Percentiles rank a stretch among this genome's conserved stretches.
Evolutionary conservation across 2,113 vertebrate genomes (phyloP).

Genomic region (Aegithalos caudatus): DNA sequence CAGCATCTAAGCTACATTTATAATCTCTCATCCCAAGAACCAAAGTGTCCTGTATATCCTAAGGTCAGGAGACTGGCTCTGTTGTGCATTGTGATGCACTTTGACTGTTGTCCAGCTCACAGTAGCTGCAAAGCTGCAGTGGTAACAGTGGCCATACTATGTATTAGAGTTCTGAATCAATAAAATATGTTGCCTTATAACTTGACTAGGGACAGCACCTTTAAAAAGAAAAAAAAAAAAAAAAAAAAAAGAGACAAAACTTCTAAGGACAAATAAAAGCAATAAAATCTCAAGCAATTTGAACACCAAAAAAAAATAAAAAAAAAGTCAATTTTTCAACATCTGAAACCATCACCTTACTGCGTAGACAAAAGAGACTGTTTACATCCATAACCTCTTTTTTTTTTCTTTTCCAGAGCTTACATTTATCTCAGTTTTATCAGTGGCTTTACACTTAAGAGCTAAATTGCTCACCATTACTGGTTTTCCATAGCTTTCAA

Average conservation of each 20-base stretch:
- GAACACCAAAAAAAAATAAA: slow-evolving; percentile 60
- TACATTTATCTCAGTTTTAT: slow-evolving; percentile 43
- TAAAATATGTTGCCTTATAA: slow-evolving; percentile 70
- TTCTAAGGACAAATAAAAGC: slow-evolving; percentile 60
- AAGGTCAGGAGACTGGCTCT: slow-evolving; percentile 65
- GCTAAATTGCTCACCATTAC: slow-evolving; percentile 61
- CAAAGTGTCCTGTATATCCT: slow-evolving; percentile 72
- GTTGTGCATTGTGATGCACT: slow-evolving; percentile 71
- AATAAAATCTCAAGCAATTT: slow-evolving; percentile 62
- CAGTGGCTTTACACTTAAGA: slow-evolving; percentile 55
- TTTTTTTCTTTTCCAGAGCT: slow-evolving; percentile 17
- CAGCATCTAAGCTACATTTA: slow-evolving; percentile 58
- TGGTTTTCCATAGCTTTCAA: slow-evolving; percentile 66
- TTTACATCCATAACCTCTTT: slow-evolving; percentile 23
- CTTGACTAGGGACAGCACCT: slow-evolving; percentile 70
- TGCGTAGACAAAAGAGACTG: slow-evolving; percentile 27
- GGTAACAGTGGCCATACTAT: slow-evolving; percentile 78
- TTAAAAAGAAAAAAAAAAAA: not conserved
- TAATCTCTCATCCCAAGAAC: slow-evolving; percentile 66
- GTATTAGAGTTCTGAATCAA: slow-evolving; percentile 69
- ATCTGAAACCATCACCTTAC: not conserved
- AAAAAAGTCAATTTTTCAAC: not conserved
- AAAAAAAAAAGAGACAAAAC: not conserved
- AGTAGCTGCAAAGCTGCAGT: slow-evolving; percentile 69
- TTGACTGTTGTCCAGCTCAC: slow-evolving; percentile 42